Conservation (phyloP, 2,888 invertebrate genomes). For the Chloroclysta siterata region DNA sequence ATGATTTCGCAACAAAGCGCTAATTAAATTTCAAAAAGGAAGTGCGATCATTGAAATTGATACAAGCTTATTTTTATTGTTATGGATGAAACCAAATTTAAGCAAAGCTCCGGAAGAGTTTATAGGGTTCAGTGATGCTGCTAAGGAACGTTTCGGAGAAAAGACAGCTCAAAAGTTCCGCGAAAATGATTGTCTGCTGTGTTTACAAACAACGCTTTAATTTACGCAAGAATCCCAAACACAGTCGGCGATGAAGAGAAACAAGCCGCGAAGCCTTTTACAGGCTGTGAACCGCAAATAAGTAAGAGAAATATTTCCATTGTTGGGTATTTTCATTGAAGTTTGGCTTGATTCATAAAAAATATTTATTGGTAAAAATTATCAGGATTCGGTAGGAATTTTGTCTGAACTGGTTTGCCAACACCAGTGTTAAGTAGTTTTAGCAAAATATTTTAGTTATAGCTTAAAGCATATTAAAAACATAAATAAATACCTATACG, state of each 20-base stretch:
- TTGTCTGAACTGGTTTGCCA: too few species aligned
- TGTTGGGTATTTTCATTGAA: slow-evolving; percentile 15
- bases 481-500: too few species aligned
- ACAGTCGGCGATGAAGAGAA: slow-evolving; percentile 66
- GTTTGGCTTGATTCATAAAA: not conserved
- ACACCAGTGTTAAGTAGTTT: too few species aligned
- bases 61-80: not conserved
- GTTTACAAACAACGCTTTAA: slow-evolving; percentile 79
- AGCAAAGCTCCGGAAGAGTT: not conserved
- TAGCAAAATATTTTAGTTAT: too few species aligned
- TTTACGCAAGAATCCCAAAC: slow-evolving; percentile 78
- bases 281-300: slow-evolving; percentile 46
- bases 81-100: not conserved
- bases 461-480: too few species aligned
- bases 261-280: slow-evolving; percentile 57
- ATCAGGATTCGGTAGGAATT: too few species aligned
- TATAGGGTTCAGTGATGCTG: slow-evolving; percentile 30
- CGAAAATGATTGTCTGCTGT: slow-evolving; percentile 57
- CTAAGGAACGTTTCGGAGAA: slow-evolving; percentile 57
- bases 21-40: slow-evolving; percentile 18
- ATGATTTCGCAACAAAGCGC: slow-evolving; percentile 15
- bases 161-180: slow-evolving; percentile 59
- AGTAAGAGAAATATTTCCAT: slow-evolving; percentile 34
- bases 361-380: not conserved
- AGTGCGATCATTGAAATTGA: slow-evolving; percentile 16